Evolutionary conservation across 2,113 vertebrate genomes (phyloP), one percentile per base, ranked within the genome.

Genomic region (Tamias sibiricus): DNA sequence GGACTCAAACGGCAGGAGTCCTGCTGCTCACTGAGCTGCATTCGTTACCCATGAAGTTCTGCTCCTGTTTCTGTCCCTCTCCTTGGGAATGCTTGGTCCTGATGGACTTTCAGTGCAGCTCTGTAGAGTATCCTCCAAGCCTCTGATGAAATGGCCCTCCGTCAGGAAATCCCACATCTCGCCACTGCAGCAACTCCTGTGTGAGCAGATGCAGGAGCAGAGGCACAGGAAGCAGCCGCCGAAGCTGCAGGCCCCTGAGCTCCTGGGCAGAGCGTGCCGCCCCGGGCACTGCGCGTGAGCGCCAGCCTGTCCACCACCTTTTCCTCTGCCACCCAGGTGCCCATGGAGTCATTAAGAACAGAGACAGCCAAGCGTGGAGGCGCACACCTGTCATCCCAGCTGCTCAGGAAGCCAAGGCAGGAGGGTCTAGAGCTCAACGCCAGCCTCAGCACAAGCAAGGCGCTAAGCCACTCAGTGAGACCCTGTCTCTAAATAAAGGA

Each of bases 221-320:
- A 98, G 99, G 98, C 99, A 99, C 87, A 99, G 99, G 95, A 99
- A 99, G 98, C 98, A 98, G 98, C 99, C 99, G 98, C 98, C 98
- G 98, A 99, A 99, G 97, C 98, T 99, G 98, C 97, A 98, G 64
- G 66, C 99, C 69, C 98, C 98, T 97, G 99, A 98, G 98, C 99
- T 98, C 98, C 97, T 98, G 98, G 99, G 84, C 99, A 99, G 98
- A 98, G 99, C 95, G 98, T 98, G 26, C 97, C 16, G 14, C 49
- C 99, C 0, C 89, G 99, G 98, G 99, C 99, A 77, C 99, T 99
- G 42, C 98, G 97, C 95, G 98, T 99, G 98, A 99, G 99, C 98
- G 98, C 99, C 98, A 99, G 98, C 26, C 98, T 98, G 94, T 98
- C 98, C 95, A 84, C 97, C 94, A 97, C 98, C 97, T 98, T 99